Conservation (phyloP, 1,140 invertebrate species). For the Ladona fulva region DNA sequence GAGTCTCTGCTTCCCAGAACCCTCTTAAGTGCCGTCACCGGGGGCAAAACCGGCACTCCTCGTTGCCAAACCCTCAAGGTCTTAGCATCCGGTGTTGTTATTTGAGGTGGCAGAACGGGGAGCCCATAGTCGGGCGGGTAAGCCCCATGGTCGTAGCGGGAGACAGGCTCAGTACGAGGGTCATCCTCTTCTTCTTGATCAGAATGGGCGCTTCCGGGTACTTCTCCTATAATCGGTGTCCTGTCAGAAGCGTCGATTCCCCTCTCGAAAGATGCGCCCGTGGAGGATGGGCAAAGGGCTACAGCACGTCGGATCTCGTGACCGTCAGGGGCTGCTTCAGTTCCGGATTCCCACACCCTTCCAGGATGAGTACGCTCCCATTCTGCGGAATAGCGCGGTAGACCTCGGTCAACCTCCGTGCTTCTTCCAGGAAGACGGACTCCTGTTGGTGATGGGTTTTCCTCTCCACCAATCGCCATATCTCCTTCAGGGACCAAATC, state of each 20-base stretch:
- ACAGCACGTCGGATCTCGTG: conserved; percentile 40
- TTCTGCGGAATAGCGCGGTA: conserved; percentile 60
- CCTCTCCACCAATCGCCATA: not conserved
- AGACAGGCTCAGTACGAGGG: conserved; percentile 24
- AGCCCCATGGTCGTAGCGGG: conserved; percentile 29
- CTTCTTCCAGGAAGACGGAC: too few species aligned
- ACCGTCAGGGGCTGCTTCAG: conserved; percentile 32
- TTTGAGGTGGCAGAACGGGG: conserved; percentile 45
- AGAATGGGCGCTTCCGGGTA: conserved; percentile 42
- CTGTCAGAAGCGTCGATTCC: conserved; percentile 53
- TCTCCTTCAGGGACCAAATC: conserved; percentile 11
- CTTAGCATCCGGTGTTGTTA: conserved; percentile 48
- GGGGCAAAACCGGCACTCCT: conserved; percentile 69
- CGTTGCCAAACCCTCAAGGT: conserved; percentile 76
- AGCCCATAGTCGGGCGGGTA: conserved; percentile 72
- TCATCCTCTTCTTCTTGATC: conserved; percentile 34
- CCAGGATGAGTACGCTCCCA: too few species aligned
- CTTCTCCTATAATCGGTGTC: conserved; percentile 62
- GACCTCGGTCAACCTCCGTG: conserved; percentile 19
- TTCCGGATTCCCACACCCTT: conserved; percentile 21
- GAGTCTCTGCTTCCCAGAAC: conserved; percentile 69
- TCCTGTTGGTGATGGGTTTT: conserved; percentile 27
- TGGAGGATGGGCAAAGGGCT: conserved; percentile 16
- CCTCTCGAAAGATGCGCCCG: conserved; percentile 35
- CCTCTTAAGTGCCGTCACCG: conserved; percentile 67